Percentiles rank a stretch among this genome's conserved stretches.
phyloP scores from a whole-genome alignment of 2,888 invertebrate genomes.

The Uropetala carovei region DNA sequence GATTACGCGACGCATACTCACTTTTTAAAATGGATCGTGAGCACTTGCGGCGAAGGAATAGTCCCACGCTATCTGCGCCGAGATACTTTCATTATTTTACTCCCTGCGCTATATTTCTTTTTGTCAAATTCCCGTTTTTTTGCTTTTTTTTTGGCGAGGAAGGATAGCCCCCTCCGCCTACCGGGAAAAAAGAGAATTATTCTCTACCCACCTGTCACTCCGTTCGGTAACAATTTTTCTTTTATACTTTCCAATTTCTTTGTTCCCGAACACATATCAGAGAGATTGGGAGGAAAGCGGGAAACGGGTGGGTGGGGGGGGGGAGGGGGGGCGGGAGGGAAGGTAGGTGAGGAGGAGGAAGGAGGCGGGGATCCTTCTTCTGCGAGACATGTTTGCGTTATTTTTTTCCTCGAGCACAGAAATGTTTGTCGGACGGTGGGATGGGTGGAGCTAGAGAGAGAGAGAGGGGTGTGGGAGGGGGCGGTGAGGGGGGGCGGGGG shows the following conservation, averaged over 20 bases:
- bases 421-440: conserved; percentile 44
- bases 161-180: conserved; percentile 39
- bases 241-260: conserved; percentile 55
- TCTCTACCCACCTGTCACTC: conserved; percentile 55
- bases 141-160: conserved; percentile 24
- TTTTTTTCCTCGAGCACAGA: conserved; percentile 41
- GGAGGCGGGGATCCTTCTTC: conserved; percentile 3
- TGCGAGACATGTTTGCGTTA: conserved; percentile 36
- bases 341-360: not conserved
- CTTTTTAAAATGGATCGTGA: conserved; percentile 20
- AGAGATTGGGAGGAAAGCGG: not conserved
- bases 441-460: not conserved
- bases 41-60: not conserved
- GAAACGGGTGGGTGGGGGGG: not conserved
- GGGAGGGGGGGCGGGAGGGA: not conserved
- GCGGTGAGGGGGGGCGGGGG: not conserved
- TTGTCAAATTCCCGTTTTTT: conserved; percentile 18
- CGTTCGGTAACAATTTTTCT: conserved; percentile 52
- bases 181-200: conserved; percentile 26
- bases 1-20: not conserved
- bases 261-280: conserved; percentile 51
- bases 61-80: not conserved
- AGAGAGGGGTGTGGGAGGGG: not conserved
- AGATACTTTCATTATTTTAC: not conserved
- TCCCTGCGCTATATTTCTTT: not conserved